Evolutionary conservation across 2,888 invertebrate genomes (phyloP), one percentile per base, ranked within the genome.

Genomic region (Nomada hirtipes): DNA sequence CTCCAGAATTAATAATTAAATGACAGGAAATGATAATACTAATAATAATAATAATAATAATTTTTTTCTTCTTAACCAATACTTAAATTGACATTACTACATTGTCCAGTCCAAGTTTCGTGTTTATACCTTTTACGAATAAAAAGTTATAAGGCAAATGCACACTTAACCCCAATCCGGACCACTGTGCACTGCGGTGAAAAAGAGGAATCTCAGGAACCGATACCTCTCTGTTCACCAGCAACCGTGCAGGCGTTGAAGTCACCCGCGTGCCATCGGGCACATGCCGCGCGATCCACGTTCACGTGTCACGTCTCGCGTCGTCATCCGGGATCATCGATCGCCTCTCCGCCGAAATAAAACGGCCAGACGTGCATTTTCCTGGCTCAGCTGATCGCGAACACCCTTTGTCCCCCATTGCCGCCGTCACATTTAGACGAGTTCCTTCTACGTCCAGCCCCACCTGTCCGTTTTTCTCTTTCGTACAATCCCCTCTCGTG

Each of bases 301-400:
- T 61, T 65, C 61, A 73, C 76, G 67, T 72, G 65, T 77, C 76
- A 60, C 76, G 75, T 82, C 72, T 57, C 44, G 65, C 74, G 81
- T 81, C 79, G 83, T 86, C 73, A 82, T 79, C 72, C 60, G 75
- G 75, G 77, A 86, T 84, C 68, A 75, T 77, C 83, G 81, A 76
- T 74, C 55, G 59, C n/a, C 44, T 50, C 75, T 72, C 63, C 44
- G 68, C 70, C 61, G 76, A 84, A 77, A 77, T 68, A 82, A 82
- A 78, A 68, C 72, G 29, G 20, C 26, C 11, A 53, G 59, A 53
- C 23, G 18, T 1, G 15, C 55, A n/a, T 4, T 23, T 44, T 50
- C 20, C 2, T 11, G 4, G 13, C 64, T 18, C 60, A n/a, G 84
- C 84, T 86, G 86, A 86, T 82, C 23, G 70, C 44, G n/a, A n/a